A percentile compares a stretch with the other conserved stretches of the same genome.
These are phyloP conservation scores for Argopecten irradians DNA, from an alignment of 1,140 invertebrate genomes.

Conservation along the genomic window DNA sequence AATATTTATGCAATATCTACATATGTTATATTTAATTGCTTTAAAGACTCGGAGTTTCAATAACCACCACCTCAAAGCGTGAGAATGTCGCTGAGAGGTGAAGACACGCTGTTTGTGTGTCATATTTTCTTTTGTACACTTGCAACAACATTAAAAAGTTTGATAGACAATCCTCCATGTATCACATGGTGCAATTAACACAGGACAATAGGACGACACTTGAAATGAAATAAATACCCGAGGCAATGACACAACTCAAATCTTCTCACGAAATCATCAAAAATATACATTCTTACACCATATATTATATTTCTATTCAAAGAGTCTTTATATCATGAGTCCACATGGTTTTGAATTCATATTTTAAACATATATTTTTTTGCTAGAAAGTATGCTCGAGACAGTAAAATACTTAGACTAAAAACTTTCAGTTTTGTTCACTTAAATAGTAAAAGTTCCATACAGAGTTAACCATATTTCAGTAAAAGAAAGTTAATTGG, in stretches of 20 bases:
- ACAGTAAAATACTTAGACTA: too few species aligned
- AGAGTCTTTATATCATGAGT: too few species aligned
- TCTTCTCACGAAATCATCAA: not conserved
- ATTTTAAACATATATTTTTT: too few species aligned
- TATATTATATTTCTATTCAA: too few species aligned
- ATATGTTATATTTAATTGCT: not conserved
- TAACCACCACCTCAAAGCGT: not conserved
- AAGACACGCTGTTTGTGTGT: not conserved
- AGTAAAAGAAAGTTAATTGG: too few species aligned
- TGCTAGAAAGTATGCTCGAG: too few species aligned
- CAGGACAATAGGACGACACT: not conserved
- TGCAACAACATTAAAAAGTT: not conserved
- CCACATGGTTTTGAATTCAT: too few species aligned
- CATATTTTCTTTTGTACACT: not conserved
- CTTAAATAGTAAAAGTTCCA: too few species aligned
- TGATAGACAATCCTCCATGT: not conserved
- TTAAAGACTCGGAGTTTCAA: not conserved
- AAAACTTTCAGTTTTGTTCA: too few species aligned
- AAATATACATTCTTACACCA: too few species aligned
- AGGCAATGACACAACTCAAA: not conserved
- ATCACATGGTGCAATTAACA: not conserved
- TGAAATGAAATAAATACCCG: not conserved
- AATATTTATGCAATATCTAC: not conserved
- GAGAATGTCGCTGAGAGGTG: not conserved
- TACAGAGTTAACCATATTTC: too few species aligned